Evolutionary conservation across 1,140 invertebrate species (phyloP), one percentile per base, ranked within the genome.

Genomic region (Drosophila pachea): DNA sequence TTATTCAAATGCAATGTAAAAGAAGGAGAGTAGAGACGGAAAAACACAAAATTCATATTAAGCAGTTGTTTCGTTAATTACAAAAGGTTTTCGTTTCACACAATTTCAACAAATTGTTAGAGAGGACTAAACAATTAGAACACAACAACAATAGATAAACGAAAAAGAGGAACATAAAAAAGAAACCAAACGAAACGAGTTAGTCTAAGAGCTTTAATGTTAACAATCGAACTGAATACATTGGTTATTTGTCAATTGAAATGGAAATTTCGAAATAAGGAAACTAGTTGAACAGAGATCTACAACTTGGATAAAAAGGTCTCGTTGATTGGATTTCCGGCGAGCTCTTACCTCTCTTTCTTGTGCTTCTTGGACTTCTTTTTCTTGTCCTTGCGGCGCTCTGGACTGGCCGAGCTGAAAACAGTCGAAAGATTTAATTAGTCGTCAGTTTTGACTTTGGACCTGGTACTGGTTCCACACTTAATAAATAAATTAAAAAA

Each of bases 321-420:
- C 47, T 36, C 31, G 12, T 35, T 58, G 12, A 1, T 55, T 35
- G 47, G 45, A 14, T 40, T 40, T 8, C 40, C 52, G 43, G 11
- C 29, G 8, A 66, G 29, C 29, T 65, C 81, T 91, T 91, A 94
- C 93, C 92, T 93, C 69, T 93, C 92, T 90, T 93, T 93, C 87
- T 93, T 93, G 74, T 92, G 91, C 82, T 92, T 93, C 86, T 93
- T 94, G 0, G 92, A 92, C 86, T 93, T 94, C 87, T 93, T 93
- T 90, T 93, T 93, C 78, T 92, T 92, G 33, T 92, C 90, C 84
- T 93, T 93, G 78, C 92, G 93, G 11, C 90, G 90, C 82, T 93
- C 93, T 73, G 92, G 92, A 76, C 90, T 91, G 8, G 92, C 92
- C 58, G 90, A 90, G 75, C 93, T 93, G 87, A 0, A 91, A 68